These are phyloP conservation scores for Corbicula japonica DNA, from an alignment of 2,888 invertebrate genomes.

Conservation along the genomic window DNA sequence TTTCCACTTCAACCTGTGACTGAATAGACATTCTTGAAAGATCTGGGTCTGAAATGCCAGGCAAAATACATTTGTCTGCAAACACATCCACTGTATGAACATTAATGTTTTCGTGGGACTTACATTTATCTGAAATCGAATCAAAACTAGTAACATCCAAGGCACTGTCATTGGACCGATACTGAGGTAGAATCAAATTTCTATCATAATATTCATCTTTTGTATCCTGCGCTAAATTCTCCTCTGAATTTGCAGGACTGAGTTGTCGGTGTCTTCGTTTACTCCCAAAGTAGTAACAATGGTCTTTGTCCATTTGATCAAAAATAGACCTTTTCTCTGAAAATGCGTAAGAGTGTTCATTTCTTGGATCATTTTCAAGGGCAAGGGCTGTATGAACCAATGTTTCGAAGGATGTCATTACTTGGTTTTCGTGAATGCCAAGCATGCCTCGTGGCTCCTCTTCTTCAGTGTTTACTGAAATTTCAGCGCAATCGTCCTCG, in stretches of 20 bases:
- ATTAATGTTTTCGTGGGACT: conserved; percentile 58
- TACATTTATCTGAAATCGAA: conserved; percentile 58
- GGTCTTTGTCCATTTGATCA: conserved; percentile 54
- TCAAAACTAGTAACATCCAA: conserved; percentile 65
- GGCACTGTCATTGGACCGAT: conserved; percentile 65
- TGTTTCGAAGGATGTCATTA: conserved; percentile 45
- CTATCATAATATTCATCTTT: neutral
- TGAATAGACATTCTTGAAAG: conserved; percentile 57
- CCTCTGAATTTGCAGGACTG: too few species aligned
- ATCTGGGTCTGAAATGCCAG: conserved; percentile 62
- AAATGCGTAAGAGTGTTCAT: conserved; percentile 62
- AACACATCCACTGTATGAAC: conserved; percentile 61
- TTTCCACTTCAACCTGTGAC: conserved; percentile 9
- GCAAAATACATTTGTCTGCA: conserved; percentile 52
- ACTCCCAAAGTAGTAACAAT: conserved; percentile 44
- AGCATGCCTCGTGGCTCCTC: conserved; percentile 27
- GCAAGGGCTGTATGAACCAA: conserved; percentile 41
- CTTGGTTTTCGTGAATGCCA: neutral
- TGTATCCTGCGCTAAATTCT: conserved; percentile 20
- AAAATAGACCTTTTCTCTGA: conserved; percentile 32
- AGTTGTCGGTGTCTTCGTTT: conserved; percentile 24
- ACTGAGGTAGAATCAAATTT: conserved; percentile 48
- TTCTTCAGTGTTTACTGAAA: conserved; percentile 36
- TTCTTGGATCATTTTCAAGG: conserved; percentile 42
- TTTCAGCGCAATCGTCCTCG: conserved; percentile 34